Conservation (phyloP, 2,797 vertebrate genomes). For the Orientallactaga sibirica region DNA sequence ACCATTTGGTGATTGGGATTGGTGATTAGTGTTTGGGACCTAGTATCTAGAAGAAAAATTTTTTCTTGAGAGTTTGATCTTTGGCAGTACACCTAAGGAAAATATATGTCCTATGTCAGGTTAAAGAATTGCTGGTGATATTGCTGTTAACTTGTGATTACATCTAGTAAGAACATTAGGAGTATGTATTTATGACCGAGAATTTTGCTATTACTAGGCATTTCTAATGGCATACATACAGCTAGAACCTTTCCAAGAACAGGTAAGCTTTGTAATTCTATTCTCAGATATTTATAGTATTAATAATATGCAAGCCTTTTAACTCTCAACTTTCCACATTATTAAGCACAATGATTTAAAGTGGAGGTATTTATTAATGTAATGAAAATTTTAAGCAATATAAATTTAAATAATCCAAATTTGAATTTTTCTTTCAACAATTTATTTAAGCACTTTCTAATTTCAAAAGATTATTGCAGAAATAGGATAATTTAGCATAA, state of each 20-base stretch:
- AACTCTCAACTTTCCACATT: slow-evolving; percentile 44
- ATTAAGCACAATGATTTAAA: slow-evolving; percentile 35
- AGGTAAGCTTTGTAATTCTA: background rate
- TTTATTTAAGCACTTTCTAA: slow-evolving; percentile 22
- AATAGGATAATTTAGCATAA: slow-evolving; percentile 29
- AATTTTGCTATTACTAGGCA: background rate
- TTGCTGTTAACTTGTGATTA: background rate
- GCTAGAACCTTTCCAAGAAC: slow-evolving; percentile 7
- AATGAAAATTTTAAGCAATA: slow-evolving; percentile 63
- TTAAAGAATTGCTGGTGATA: slow-evolving; percentile 5
- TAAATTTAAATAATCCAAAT: slow-evolving; percentile 54
- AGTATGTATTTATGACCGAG: background rate
- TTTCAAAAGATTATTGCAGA: slow-evolving; percentile 35
- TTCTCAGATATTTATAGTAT: no score
- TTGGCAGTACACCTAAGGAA: slow-evolving; percentile 20
- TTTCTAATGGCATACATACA: slow-evolving; percentile 9
- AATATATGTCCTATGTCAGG: background rate
- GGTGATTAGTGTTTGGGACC: background rate
- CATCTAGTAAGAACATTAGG: background rate
- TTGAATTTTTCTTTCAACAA: slow-evolving; percentile 45
- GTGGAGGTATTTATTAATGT: slow-evolving; percentile 51
- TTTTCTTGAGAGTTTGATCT: slow-evolving; percentile 20
- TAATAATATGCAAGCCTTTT: no score
- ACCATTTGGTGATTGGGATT: background rate
- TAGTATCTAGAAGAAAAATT: slow-evolving; percentile 26